Conservation (phyloP, 2,888 invertebrate genomes). For the Penaeus monodon region DNA sequence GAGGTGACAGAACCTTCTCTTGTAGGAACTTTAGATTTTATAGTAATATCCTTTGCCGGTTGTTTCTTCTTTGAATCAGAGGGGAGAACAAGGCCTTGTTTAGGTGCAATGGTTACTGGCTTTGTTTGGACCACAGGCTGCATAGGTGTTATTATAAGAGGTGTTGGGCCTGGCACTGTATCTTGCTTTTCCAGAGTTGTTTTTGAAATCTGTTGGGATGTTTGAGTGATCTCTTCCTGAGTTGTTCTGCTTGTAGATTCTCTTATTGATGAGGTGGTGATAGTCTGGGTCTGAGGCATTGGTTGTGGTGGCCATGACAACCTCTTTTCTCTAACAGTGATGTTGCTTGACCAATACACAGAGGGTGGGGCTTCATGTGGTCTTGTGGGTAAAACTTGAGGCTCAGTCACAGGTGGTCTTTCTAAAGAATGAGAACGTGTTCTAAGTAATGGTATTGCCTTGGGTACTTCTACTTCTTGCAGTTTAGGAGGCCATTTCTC, state of each 20-base stretch:
- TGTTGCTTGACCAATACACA: conserved; percentile 62
- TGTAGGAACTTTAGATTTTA: conserved; percentile 11
- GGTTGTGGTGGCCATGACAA: conserved; percentile 51
- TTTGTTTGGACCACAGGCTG: too few relatives aligned
- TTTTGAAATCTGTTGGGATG: conserved; percentile 31
- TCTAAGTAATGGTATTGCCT: conserved; percentile 13
- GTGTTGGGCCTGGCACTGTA: background rate
- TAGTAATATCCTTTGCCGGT: conserved; percentile 12
- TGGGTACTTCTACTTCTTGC: conserved; percentile 13
- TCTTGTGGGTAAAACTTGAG: conserved; percentile 41
- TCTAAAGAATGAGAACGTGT: conserved; percentile 58
- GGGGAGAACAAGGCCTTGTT: background rate
- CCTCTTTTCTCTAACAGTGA: conserved; percentile 58
- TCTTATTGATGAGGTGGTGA: conserved; percentile 18
- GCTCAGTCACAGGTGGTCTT: conserved; percentile 56
- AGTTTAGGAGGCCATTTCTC: conserved; percentile 35
- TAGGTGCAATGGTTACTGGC: too few relatives aligned
- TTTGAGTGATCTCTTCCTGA: conserved; percentile 21
- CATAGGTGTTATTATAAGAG: too few relatives aligned
- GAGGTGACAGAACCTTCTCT: conserved; percentile 25
- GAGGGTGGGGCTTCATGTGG: conserved; percentile 61
- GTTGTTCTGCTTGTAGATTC: conserved; percentile 27
- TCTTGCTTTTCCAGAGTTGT: conserved; percentile 2
- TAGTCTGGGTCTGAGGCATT: conserved; percentile 20
- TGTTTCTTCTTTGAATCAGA: conserved; percentile 13